These are phyloP conservation scores for Pseudococcus viburni DNA, from an alignment of 2,888 invertebrate species.

Conservation along the genomic window DNA sequence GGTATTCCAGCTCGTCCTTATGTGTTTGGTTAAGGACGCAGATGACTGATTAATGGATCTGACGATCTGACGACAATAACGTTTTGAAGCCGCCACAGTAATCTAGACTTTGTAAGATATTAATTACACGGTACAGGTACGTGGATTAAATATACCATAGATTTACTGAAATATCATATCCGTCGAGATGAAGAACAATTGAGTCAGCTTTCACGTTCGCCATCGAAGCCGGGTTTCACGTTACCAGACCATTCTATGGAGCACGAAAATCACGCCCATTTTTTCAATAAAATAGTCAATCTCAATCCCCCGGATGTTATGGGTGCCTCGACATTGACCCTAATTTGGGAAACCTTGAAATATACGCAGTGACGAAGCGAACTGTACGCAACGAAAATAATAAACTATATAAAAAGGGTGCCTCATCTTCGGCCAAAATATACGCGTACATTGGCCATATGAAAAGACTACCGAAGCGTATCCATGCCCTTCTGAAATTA, in stretches of 20 bases:
- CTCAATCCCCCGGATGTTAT: constrained; percentile 33
- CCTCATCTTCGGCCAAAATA: constrained; percentile 49
- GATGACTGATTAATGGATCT: constrained; percentile 16
- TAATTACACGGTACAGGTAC: constrained; percentile 21
- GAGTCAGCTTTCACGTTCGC: background rate
- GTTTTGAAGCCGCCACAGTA: background rate
- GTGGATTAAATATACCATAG: constrained; percentile 2
- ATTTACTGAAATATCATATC: constrained; percentile 41
- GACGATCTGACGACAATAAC: background rate
- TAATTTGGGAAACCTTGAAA: constrained; percentile 58
- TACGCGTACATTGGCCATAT: constrained; percentile 28
- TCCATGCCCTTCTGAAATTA: constrained; percentile 52
- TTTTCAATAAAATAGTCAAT: background rate
- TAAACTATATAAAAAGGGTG: constrained; percentile 44
- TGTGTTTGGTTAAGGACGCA: constrained; percentile 26
- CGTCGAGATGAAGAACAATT: background rate
- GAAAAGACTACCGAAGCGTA: constrained; percentile 52
- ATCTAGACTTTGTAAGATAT: constrained; percentile 23
- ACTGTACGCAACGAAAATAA: constrained; percentile 38
- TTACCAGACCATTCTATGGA: background rate
- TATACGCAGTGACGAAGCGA: constrained; percentile 24
- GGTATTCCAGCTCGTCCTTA: constrained; percentile 12
- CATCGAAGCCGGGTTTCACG: constrained; percentile 18
- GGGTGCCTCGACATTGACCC: constrained; percentile 46
- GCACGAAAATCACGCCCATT: constrained; percentile 39